Evolutionary conservation across 2,113 vertebrate genomes (phyloP).

Genomic region (Pituophis catenifer): DNA sequence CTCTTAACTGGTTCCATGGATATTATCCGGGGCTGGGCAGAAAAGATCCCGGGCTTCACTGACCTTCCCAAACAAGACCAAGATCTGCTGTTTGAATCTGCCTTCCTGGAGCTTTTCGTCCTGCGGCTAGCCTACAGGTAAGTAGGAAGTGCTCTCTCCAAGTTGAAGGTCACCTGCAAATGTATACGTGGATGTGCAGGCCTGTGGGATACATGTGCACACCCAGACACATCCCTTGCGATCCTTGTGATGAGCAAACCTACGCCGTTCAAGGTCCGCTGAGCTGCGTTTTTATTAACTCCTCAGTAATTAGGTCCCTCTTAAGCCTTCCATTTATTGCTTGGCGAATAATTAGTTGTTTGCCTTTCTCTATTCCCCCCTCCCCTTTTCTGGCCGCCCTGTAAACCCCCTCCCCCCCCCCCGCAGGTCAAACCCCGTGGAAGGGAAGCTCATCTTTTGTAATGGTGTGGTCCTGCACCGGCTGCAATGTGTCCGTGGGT

Average conservation of each 20-base stretch:
- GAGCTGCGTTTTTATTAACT: conserved; percentile 82
- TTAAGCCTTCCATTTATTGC: conserved; percentile 85
- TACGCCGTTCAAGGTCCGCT: conserved; percentile 74
- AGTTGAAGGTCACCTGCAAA: conserved; percentile 20
- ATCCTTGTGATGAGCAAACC: not conserved
- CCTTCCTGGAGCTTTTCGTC: conserved; percentile 97
- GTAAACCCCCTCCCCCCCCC: conserved; percentile 55
- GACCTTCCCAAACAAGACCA: conserved; percentile 93
- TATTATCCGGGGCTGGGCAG: conserved; percentile 98
- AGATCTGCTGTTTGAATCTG: conserved; percentile 95
- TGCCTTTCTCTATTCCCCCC: conserved; percentile 61
- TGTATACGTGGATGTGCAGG: not conserved
- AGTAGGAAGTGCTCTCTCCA: not conserved
- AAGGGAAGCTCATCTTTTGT: conserved; percentile 99
- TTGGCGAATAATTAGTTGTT: conserved; percentile 81
- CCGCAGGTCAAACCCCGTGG: conserved; percentile 95
- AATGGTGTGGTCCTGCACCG: conserved; percentile 96
- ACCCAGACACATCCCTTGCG: not conserved
- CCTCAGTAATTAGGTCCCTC: conserved; percentile 80
- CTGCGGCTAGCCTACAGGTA: conserved; percentile 96
- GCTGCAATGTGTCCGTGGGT: conserved; percentile 96
- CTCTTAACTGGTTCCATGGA: conserved; percentile 99
- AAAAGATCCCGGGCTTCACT: conserved; percentile 92
- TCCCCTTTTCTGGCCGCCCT: not conserved
- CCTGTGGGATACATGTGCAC: not conserved